Base-by-base conservation (phyloP, 1,140 invertebrate genomes). In the Drosophila kepulauana region DNA sequence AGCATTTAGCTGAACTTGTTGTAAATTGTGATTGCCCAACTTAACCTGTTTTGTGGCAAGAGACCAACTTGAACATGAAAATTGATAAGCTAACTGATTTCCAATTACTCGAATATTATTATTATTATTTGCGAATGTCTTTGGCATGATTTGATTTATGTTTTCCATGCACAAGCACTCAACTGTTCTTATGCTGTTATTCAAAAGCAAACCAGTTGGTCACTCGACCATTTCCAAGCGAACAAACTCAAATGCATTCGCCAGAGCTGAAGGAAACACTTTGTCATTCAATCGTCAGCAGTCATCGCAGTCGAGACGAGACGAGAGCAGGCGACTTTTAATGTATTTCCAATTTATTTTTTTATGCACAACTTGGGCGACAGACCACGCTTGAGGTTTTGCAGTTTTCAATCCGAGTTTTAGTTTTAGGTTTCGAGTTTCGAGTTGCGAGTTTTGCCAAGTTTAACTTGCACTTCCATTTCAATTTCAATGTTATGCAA, bases 291-390 rank as follows among this genome's bases (percentile, higher is more conserved):
- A 58, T 81, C 58, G 64, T 79, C 69, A 68, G 70, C 67, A 52
- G 57, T 69, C 75, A 75, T n/a, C n/a, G n/a, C n/a, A 75, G 63
- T 4, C 20, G 20, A 25, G 20, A 25, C 20, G 20, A 25, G 20
- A 25, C 20, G 20, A 25, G 81, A 77, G 79, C 72, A 67, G 66
- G 67, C 73, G 66, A 78, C 69, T 66, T 75, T 75, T 79, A 76
- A 76, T 75, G 75, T 71, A 86, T 81, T 81, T 86, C 63, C 82
- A 75, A 86, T 85, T 86, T 86, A 85, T 78, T 85, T 84, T 62
- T 49, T 52, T 65, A 61, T 79, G 80, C 81, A 62, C 75, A 65
- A 81, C 74, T 78, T 68, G 75, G 30, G 11, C 16, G 74, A 56
- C 80, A 82, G 54, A 58, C 46, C 49, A 45, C 7, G 61, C 25